These are phyloP conservation scores for Andrena hattorfiana DNA, from an alignment of 2,888 invertebrate species.

Conservation along the genomic window DNA sequence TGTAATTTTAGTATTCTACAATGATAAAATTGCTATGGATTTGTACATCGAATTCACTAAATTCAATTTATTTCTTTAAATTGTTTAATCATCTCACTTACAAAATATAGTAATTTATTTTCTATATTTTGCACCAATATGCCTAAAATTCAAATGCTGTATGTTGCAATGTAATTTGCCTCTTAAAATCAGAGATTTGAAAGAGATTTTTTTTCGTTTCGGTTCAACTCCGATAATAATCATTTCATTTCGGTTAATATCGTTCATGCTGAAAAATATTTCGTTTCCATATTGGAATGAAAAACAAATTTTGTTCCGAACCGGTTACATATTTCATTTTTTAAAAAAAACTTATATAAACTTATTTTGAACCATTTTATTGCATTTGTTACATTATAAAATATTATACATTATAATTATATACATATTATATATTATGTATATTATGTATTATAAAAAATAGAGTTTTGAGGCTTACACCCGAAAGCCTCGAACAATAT, in stretches of 20 bases:
- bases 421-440: no score
- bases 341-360: no score
- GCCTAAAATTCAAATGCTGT: background rate
- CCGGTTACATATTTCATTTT: no score
- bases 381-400: no score
- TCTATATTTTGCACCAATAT: background rate
- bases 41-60: background rate
- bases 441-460: no score
- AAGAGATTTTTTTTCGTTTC: background rate
- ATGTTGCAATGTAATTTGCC: background rate
- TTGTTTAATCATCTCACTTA: background rate
- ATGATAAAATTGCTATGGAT: background rate
- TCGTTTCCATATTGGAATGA: no score
- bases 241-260: background rate
- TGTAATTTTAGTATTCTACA: slow-evolving; percentile 21
- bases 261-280: no score
- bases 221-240: background rate
- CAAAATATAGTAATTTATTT: background rate
- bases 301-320: no score
- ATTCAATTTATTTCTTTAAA: background rate
- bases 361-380: no score
- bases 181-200: background rate
- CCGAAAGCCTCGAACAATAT: no score
- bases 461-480: no score
- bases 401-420: no score